These are phyloP conservation scores for Caenorhabditis wallacei DNA, from an alignment of 2,888 invertebrate genomes.

Conservation along the genomic window DNA sequence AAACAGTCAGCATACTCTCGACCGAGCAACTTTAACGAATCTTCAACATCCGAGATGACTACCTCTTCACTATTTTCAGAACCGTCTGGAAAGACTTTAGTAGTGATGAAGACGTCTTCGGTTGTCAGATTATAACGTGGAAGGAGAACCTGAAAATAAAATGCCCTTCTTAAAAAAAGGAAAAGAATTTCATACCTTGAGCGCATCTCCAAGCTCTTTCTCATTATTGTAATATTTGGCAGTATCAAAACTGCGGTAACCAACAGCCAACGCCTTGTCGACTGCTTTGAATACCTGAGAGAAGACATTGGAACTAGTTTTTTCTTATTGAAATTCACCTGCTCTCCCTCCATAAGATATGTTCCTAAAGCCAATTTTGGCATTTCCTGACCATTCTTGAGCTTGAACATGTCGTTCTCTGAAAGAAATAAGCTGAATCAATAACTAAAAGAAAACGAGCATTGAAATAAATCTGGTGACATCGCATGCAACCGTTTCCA, in stretches of 20 bases:
- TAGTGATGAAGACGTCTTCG: slow-evolving; percentile 50
- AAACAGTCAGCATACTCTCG: slow-evolving; percentile 18
- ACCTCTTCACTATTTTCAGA: neutral
- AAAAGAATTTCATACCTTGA: slow-evolving; percentile 84
- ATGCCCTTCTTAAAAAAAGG: neutral
- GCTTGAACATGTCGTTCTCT: slow-evolving; percentile 28
- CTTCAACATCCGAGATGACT: slow-evolving; percentile 48
- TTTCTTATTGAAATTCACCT: slow-evolving; percentile 4
- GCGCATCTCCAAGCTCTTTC: slow-evolving; percentile 87
- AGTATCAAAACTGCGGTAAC: slow-evolving; percentile 87
- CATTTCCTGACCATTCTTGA: slow-evolving; percentile 39
- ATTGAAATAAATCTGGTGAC: neutral
- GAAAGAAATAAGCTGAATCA: neutral
- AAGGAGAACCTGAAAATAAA: slow-evolving; percentile 32
- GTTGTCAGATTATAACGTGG: slow-evolving; percentile 16
- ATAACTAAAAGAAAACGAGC: neutral
- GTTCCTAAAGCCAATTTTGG: slow-evolving; percentile 55
- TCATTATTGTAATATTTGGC: slow-evolving; percentile 90
- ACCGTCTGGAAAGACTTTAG: slow-evolving; percentile 50
- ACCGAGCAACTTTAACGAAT: slow-evolving; percentile 65
- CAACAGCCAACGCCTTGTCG: slow-evolving; percentile 83
- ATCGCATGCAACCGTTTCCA: slow-evolving; percentile 11
- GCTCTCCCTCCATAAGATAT: slow-evolving; percentile 21
- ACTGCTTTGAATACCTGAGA: slow-evolving; percentile 68
- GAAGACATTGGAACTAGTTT: neutral